Evolutionary conservation across 1,140 invertebrate genomes (phyloP).

Genomic region (Bombyx mandarina): DNA sequence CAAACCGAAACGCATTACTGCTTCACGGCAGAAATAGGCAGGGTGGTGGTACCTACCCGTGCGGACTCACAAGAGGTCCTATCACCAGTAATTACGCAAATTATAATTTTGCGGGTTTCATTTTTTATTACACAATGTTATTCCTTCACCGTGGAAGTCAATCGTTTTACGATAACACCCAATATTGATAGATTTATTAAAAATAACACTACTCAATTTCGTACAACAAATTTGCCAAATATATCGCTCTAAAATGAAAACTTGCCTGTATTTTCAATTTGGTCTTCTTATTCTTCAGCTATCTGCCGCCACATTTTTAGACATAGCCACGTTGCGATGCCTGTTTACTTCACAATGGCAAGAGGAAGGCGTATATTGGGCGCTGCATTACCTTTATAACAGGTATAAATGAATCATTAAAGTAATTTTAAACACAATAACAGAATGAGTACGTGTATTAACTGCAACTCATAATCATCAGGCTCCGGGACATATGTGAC

Average conservation of each 20-base stretch:
- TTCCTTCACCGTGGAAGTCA: no score
- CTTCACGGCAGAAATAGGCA: no score
- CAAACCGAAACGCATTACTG: no score
- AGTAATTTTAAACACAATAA: neutral
- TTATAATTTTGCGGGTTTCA: no score
- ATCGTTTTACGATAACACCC: neutral
- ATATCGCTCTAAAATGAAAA: neutral
- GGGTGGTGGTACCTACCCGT: no score
- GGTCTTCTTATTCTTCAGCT: conserved; percentile 64
- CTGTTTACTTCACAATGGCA: conserved; percentile 98
- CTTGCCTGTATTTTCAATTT: no score
- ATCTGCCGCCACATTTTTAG: conserved; percentile 93
- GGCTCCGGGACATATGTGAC: conserved; percentile 85
- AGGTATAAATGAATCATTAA: conserved; percentile 70
- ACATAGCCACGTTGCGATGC: conserved; percentile 95
- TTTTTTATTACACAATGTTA: no score
- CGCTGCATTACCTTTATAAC: conserved; percentile 92
- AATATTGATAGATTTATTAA: no score
- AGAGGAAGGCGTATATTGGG: conserved; percentile 98
- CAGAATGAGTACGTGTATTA: neutral
- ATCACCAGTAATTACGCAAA: no score
- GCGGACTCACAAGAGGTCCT: no score
- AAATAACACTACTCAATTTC: neutral
- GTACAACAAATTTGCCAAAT: neutral
- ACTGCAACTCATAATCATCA: conserved; percentile 30